Evolutionary conservation across 2,113 vertebrate genomes (phyloP).

Genomic region (Synodontis membranacea): DNA sequence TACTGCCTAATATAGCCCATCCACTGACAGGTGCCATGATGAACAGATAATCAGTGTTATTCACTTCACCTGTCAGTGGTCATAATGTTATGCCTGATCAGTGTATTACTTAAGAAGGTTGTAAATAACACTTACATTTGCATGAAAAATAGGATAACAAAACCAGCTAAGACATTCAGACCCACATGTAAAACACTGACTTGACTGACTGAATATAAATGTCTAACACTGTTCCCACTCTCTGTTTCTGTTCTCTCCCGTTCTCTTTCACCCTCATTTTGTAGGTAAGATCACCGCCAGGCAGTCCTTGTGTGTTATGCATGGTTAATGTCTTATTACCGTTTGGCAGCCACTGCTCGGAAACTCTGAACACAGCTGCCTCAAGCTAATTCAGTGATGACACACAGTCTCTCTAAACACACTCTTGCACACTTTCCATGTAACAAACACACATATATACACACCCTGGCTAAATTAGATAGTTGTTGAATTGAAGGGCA

Average conservation of each 20-base stretch:
- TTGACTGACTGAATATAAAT: neutral
- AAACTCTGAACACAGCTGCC: slow-evolving; percentile 65
- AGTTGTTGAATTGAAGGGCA: neutral
- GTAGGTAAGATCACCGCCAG: slow-evolving; percentile 34
- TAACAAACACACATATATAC: slow-evolving; percentile 41
- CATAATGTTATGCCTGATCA: too few relatives aligned
- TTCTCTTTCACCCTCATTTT: slow-evolving; percentile 26
- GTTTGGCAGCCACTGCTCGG: slow-evolving; percentile 63
- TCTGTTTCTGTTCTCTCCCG: slow-evolving; percentile 41
- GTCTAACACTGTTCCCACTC: neutral
- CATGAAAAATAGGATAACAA: neutral
- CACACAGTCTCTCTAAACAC: slow-evolving; percentile 60
- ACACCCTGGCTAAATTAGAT: slow-evolving; percentile 22
- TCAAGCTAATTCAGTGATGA: slow-evolving; percentile 57
- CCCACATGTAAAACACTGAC: neutral
- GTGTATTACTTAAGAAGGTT: too few relatives aligned
- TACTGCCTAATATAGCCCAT: too few relatives aligned
- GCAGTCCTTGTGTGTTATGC: slow-evolving; percentile 47
- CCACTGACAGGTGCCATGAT: too few relatives aligned
- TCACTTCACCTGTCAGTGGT: too few relatives aligned
- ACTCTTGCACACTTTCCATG: slow-evolving; percentile 46
- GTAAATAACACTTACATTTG: too few relatives aligned
- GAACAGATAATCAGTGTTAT: too few relatives aligned
- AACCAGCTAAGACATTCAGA: neutral
- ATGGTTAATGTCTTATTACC: slow-evolving; percentile 56